phyloP scores from a whole-genome alignment of 2,113 vertebrate genomes.

The Boulengeromyrus knoepffleri region DNA sequence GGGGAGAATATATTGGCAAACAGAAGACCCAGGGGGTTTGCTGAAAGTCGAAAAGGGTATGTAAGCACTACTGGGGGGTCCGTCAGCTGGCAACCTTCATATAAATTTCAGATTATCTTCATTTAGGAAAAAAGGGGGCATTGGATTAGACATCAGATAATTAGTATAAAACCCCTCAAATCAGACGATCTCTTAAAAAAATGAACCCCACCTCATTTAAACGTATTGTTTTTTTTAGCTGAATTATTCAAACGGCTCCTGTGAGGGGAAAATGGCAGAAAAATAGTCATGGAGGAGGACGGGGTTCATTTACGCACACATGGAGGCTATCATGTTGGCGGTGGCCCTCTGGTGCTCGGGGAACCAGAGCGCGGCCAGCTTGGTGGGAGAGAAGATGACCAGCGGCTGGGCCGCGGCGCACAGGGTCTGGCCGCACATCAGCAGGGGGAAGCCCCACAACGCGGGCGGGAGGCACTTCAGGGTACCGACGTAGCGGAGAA shows the following conservation, averaged over 20 bases:
- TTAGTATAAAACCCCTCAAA: background rate
- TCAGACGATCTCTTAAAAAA: background rate
- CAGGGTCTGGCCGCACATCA: slow-evolving; percentile 77
- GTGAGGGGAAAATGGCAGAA: background rate
- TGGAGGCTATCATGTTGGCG: slow-evolving; percentile 83
- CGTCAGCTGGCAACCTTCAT: background rate
- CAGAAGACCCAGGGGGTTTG: slow-evolving; percentile 83
- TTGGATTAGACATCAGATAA: background rate
- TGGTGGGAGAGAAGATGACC: slow-evolving; percentile 83
- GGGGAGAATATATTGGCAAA: slow-evolving; percentile 78
- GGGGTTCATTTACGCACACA: slow-evolving; percentile 70
- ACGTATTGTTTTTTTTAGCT: background rate
- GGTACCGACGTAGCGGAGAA: slow-evolving; percentile 56
- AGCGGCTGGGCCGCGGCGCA: slow-evolving; percentile 82
- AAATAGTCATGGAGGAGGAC: background rate
- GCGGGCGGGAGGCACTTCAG: background rate
- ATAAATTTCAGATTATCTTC: background rate
- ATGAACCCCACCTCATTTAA: background rate
- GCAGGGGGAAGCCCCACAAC: slow-evolving; percentile 40
- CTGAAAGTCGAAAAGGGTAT: slow-evolving; percentile 50
- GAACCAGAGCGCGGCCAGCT: slow-evolving; percentile 89
- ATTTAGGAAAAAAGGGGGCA: background rate
- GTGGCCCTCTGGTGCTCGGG: slow-evolving; percentile 82
- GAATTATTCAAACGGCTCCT: background rate
- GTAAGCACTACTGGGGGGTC: background rate